These are phyloP conservation scores for Lasioglossum oenotherae DNA, from an alignment of 2,888 invertebrate species.

Conservation along the genomic window DNA sequence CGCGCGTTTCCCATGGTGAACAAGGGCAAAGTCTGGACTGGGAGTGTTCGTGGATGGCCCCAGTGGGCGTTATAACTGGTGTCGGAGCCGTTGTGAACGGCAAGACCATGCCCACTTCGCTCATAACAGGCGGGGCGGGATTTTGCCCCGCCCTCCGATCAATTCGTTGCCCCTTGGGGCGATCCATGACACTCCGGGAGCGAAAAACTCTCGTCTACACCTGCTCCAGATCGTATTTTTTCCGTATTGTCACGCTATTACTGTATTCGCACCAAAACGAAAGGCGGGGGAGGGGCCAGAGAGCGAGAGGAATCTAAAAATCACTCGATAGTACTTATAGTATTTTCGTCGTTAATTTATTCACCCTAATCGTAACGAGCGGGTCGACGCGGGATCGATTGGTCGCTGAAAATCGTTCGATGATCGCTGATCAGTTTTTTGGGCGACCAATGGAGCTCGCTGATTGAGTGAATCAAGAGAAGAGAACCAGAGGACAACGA, in stretches of 20 bases:
- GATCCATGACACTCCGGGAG: not conserved
- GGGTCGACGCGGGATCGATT: conserved; percentile 25
- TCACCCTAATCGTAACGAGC: conserved; percentile 73
- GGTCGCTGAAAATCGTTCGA: not conserved
- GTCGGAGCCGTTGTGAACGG: not conserved
- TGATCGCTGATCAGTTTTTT: not conserved
- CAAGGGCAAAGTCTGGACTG: not conserved
- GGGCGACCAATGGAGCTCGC: not conserved
- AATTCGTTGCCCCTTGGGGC: not conserved
- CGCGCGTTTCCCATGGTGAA: not conserved
- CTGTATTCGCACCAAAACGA: conserved; percentile 47
- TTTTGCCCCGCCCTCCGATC: not conserved
- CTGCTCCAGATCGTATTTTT: conserved; percentile 13
- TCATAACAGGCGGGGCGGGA: not conserved
- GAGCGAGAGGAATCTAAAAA: conserved; percentile 53
- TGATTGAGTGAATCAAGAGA: not conserved
- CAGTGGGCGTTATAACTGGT: not conserved
- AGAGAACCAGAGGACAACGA: conserved; percentile 29
- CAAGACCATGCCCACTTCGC: not conserved
- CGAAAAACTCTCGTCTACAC: not conserved
- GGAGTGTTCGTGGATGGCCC: not conserved
- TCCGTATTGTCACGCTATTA: conserved; percentile 47
- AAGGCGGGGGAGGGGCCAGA: conserved; percentile 22
- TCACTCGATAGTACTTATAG: conserved; percentile 81
- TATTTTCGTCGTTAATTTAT: conserved; percentile 82